Evolutionary conservation across 2,113 vertebrate species (phyloP), one percentile per base, ranked within the genome.

Genomic region (Anthoscopus minutus): DNA sequence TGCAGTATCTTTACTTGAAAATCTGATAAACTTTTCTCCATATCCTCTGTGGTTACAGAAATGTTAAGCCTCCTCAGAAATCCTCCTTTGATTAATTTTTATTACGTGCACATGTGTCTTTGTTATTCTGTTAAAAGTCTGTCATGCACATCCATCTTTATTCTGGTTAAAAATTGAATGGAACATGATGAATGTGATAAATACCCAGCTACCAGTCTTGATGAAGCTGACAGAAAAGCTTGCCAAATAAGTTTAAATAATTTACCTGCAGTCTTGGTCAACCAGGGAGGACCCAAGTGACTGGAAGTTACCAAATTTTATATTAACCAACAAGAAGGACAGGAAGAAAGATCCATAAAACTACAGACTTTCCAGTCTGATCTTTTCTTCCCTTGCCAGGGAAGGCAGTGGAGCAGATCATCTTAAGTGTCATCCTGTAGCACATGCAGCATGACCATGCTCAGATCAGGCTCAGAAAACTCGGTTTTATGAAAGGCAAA

Each of bases 391-490:
- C 42, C 42, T 13, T 45, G 28, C n/a, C 28, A 30, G 30, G 7
- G 10, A 73, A 73, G 9, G 13, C 14, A 42, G 8, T 17, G 23
- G 45, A 73, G 11, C 5, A 47, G 61, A 66, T 18, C 3, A 30
- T 38, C 28, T 12, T 45, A 20, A 25, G 11, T 42, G 42, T 31
- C 30, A 18, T 35, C 57, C 12, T 6, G 42, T 2, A 70, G 24
- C 24, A 51, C 0, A 0, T 50, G 15, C 47, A 44, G 2, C 11
- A 31, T n/a, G 15, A 13, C 21, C 35, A 23, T 7, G 35, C n/a
- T n/a, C n/a, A 8, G 50, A 37, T 27, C 31, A 42, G 35, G 11
- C 31, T 40, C 35, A 57, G 25, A 23, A 6, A 42, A 19, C 17
- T 22, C 3, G 11, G 21, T 31, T 47, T 71, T 27, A 27, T 13